Evolutionary conservation across 1,140 invertebrate genomes (phyloP).

Genomic region (Caenorhabditis tropicalis): DNA sequence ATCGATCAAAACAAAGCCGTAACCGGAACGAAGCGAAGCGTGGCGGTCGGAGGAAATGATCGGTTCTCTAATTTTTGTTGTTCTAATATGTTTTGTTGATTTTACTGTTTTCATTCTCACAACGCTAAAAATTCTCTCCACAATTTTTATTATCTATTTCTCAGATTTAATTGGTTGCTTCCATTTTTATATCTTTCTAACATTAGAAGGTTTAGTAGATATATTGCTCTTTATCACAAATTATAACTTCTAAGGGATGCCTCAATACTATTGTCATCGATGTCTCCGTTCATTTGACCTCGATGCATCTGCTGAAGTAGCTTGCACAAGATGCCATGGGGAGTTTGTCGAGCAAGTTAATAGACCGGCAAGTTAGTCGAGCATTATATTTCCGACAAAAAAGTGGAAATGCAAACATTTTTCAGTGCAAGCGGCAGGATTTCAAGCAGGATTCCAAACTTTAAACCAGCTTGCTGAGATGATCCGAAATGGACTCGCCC

Average conservation of each 20-base stretch:
- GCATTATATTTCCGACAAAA: background rate
- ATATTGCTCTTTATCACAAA: no score
- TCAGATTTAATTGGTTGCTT: background rate
- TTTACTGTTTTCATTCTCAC: background rate
- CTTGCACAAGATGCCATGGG: slow-evolving; percentile 9
- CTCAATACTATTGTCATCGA: slow-evolving; percentile 33
- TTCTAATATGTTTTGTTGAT: slow-evolving; percentile 13
- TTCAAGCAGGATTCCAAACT: background rate
- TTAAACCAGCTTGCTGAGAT: background rate
- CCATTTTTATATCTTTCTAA: no score
- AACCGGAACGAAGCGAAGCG: slow-evolving; percentile 48
- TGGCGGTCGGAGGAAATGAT: slow-evolving; percentile 44
- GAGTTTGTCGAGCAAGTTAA: background rate
- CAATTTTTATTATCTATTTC: no score
- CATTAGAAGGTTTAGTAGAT: no score
- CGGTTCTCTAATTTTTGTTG: background rate
- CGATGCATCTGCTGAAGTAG: background rate
- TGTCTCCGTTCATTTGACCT: background rate
- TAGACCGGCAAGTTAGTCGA: background rate
- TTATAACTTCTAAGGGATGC: background rate
- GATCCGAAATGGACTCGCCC: background rate
- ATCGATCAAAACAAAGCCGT: slow-evolving; percentile 5
- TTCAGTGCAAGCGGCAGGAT: background rate
- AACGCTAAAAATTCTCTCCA: background rate
- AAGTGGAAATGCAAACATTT: background rate